phyloP scores from a whole-genome alignment of 1,140 invertebrate species.

The Sycophaga agraensis region DNA sequence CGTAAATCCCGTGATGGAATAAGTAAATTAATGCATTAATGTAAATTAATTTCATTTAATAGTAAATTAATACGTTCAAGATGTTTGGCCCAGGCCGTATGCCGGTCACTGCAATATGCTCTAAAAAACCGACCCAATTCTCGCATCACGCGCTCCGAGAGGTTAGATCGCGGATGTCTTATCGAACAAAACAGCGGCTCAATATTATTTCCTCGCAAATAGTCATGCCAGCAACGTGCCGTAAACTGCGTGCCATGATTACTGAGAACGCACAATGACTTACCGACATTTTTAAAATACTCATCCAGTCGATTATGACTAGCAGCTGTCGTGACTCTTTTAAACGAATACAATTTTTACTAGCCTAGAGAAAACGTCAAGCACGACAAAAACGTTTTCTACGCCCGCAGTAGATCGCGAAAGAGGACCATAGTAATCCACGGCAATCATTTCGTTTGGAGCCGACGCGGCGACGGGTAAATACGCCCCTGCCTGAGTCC shows the following conservation, averaged over 20 bases:
- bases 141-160: conserved; percentile 42
- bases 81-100: not conserved
- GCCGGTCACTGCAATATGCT: conserved; percentile 16
- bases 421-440: too few species aligned
- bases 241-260: too few species aligned
- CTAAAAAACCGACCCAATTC: conserved; percentile 34
- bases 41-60: not conserved
- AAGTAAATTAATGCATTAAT: too few species aligned
- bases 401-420: not conserved
- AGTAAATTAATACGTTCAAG: not conserved
- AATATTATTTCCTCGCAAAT: not conserved
- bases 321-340: not conserved
- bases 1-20: not conserved
- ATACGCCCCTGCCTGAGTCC: too few species aligned
- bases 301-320: not conserved
- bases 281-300: conserved; percentile 3
- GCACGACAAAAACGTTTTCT: conserved; percentile 15
- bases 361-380: conserved; percentile 16
- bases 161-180: conserved; percentile 45
- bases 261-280: not conserved
- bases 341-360: conserved; percentile 10
- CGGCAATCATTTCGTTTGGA: too few species aligned
- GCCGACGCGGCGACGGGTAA: too few species aligned
- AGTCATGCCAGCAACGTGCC: too few species aligned
- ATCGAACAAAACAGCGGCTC: conserved; percentile 26